phyloP scores from a whole-genome alignment of 2,888 invertebrate species.

The Tridacna crocea region DNA sequence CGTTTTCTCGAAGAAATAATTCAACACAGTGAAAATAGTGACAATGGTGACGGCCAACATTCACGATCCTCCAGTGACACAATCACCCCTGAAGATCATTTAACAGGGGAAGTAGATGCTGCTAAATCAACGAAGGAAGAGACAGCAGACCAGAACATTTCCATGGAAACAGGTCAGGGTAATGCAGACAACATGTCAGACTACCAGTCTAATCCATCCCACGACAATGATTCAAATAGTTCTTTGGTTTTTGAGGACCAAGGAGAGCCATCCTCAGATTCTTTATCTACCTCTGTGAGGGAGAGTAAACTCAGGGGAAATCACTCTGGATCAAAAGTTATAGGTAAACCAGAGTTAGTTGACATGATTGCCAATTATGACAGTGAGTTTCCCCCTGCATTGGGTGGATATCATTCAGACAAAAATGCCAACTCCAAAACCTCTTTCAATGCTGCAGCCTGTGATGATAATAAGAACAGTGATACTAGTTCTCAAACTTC shows the following conservation, averaged over 20 bases:
- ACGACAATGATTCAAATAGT: constrained; percentile 40
- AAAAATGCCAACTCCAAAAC: constrained; percentile 12
- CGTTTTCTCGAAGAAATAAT: constrained; percentile 53
- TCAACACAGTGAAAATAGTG: constrained; percentile 34
- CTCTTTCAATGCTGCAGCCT: constrained; percentile 6
- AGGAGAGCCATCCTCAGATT: constrained; percentile 12
- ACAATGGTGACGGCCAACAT: constrained; percentile 49
- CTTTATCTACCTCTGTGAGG: constrained; percentile 2
- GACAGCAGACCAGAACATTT: neutral
- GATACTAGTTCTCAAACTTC: neutral
- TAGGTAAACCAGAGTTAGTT: constrained; percentile 2
- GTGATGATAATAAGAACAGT: constrained; percentile 20
- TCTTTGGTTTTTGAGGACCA: constrained; percentile 47
- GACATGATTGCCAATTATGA: constrained; percentile 49
- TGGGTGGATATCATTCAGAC: constrained; percentile 3
- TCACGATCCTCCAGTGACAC: constrained; percentile 60
- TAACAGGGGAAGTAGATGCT: constrained; percentile 20
- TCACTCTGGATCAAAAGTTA: constrained; percentile 1
- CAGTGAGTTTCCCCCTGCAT: constrained; percentile 48
- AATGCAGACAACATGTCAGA: constrained; percentile 30
- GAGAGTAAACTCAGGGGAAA: constrained; percentile 32
- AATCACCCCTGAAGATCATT: constrained; percentile 54
- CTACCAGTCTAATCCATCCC: constrained; percentile 21
- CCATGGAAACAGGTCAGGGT: constrained; percentile 15
- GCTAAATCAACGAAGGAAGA: constrained; percentile 2